Percentiles rank a stretch among this genome's conserved stretches.
Evolutionary conservation across 1,140 invertebrate genomes (phyloP).

Genomic region (Wiebesia pumilae): DNA sequence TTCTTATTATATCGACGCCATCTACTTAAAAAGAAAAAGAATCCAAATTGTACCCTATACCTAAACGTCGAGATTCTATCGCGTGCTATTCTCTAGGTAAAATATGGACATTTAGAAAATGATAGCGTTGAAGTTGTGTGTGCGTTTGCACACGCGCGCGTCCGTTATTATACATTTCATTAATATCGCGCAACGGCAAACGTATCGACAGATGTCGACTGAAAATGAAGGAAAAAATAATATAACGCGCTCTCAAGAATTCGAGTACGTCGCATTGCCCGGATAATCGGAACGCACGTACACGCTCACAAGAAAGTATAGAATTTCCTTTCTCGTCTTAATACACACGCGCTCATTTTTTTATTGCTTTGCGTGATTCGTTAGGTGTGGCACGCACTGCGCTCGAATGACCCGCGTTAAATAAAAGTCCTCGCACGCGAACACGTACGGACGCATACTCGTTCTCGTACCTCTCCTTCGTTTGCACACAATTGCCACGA

Average conservation of each 20-base stretch:
- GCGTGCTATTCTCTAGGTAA: neutral
- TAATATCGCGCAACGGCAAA: neutral
- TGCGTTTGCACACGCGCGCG: too few species aligned
- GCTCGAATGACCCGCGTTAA: conserved; percentile 6
- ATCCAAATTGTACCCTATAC: neutral
- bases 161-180: conserved; percentile 13
- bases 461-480: neutral
- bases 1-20: neutral
- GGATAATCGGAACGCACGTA: neutral
- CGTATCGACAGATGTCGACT: conserved; percentile 17
- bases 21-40: neutral
- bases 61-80: neutral
- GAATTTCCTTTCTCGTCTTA: conserved; percentile 24
- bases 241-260: neutral
- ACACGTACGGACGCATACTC: neutral
- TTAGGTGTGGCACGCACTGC: conserved; percentile 11
- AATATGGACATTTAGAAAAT: neutral
- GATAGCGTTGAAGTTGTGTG: neutral
- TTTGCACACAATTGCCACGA: neutral
- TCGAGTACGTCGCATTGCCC: neutral
- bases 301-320: conserved; percentile 19
- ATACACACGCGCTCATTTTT: conserved; percentile 1
- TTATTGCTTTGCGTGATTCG: conserved; percentile 8
- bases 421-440: neutral
- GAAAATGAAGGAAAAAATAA: neutral